Evolutionary conservation across 2,888 invertebrate species (phyloP).

Genomic region (Neria commutata): DNA sequence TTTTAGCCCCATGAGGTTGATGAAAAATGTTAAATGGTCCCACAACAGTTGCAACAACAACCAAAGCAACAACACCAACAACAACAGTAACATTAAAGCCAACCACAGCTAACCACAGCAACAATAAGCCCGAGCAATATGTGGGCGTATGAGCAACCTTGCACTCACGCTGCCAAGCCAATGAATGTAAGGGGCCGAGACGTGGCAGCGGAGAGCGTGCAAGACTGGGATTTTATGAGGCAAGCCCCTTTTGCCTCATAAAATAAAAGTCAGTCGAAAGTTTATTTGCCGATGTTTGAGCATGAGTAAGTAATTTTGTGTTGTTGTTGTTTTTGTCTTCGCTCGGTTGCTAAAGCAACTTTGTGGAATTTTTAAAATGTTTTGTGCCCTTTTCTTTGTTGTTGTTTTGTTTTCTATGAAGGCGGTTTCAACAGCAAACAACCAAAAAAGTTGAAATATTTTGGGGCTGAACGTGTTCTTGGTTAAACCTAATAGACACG

Average conservation of each 20-base stretch:
- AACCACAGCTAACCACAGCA: background rate
- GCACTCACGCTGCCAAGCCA: conserved; percentile 31
- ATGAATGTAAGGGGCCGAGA: too few species aligned
- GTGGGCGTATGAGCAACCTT: too few species aligned
- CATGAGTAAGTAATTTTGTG: too few species aligned
- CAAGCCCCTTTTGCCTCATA: conserved; percentile 29
- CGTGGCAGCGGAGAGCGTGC: too few species aligned
- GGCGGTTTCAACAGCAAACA: too few species aligned
- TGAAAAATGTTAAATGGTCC: conserved; percentile 54
- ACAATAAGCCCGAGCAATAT: background rate
- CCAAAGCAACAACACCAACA: conserved; percentile 31
- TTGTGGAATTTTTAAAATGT: background rate
- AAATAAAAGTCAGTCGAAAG: conserved; percentile 17
- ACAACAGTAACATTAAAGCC: conserved; percentile 6
- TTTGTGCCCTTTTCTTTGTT: background rate
- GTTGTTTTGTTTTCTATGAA: too few species aligned
- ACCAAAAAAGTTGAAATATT: too few species aligned
- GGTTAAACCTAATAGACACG: too few species aligned
- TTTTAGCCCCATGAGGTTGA: conserved; percentile 53
- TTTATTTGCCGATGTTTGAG: background rate
- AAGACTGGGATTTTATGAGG: conserved; percentile 19
- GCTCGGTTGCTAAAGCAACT: background rate
- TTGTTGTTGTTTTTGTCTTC: too few species aligned
- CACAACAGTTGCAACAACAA: conserved; percentile 46
- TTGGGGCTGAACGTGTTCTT: too few species aligned